Conservation (phyloP, 2,888 invertebrate species). For the Hirtodrosophila duncani region DNA sequence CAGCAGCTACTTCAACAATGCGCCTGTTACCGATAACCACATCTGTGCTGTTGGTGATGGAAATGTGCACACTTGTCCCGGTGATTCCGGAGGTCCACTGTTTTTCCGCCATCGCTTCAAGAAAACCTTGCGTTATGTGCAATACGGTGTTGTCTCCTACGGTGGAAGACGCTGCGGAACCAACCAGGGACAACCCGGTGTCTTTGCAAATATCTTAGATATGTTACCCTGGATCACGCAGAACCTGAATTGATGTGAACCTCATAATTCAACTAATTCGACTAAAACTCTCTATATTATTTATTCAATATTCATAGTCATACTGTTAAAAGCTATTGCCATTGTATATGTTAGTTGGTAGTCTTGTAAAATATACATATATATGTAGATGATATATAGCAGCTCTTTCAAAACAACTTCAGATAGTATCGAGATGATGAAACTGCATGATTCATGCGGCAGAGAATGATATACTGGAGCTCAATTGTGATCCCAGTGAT, state of each 20-base stretch:
- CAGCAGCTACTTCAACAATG: conserved; percentile 45
- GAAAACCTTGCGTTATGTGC: conserved; percentile 51
- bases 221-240: conserved; percentile 81
- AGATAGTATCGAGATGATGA: too few species aligned
- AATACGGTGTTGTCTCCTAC: conserved; percentile 82
- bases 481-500: too few species aligned
- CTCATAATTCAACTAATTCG: neutral
- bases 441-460: neutral
- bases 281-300: conserved; percentile 17
- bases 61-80: conserved; percentile 56
- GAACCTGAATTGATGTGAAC: conserved; percentile 48
- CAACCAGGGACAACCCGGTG: conserved; percentile 79
- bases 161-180: conserved; percentile 80
- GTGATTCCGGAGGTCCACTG: conserved; percentile 73
- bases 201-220: conserved; percentile 80
- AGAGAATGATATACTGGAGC: too few species aligned
- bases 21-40: conserved; percentile 53
- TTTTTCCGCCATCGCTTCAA: conserved; percentile 52
- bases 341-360: conserved; percentile 23
- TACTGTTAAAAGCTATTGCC: conserved; percentile 45
- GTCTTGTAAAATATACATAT: conserved; percentile 5
- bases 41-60: conserved; percentile 70
- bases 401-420: too few species aligned
- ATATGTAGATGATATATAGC: conserved; percentile 15
- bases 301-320: conserved; percentile 37